phyloP scores from a whole-genome alignment of 1,140 invertebrate genomes.

The Saccostrea cuccullata region DNA sequence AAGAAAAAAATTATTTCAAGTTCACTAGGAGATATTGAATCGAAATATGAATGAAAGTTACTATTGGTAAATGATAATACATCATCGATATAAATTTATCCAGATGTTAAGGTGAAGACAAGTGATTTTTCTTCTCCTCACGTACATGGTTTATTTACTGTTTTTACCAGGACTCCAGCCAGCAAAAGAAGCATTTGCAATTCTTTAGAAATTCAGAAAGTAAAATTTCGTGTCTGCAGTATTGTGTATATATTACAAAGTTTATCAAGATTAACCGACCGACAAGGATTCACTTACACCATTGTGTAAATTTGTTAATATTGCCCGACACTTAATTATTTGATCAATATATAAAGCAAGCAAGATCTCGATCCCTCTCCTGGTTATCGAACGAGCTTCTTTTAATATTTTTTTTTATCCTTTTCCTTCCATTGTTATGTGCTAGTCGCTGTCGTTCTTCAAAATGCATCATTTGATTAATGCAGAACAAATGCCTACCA shows the following conservation, averaged over 20 bases:
- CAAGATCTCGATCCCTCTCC: neutral
- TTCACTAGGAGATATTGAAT: too few relatives aligned
- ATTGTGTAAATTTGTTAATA: neutral
- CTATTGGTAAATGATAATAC: too few relatives aligned
- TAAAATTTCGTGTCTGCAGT: too few relatives aligned
- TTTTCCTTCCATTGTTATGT: neutral
- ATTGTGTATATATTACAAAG: neutral
- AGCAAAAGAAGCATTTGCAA: too few relatives aligned
- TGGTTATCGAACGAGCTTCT: neutral
- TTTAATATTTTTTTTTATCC: neutral
- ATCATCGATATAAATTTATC: too few relatives aligned
- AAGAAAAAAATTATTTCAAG: too few relatives aligned
- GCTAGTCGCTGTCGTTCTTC: neutral
- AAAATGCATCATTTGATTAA: constrained; percentile 25
- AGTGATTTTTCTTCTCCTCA: too few relatives aligned
- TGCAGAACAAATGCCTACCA: neutral
- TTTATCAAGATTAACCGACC: neutral
- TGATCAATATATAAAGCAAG: neutral
- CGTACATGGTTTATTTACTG: too few relatives aligned
- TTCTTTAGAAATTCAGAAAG: too few relatives aligned
- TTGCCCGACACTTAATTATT: neutral
- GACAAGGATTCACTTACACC: neutral
- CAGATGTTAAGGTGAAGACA: too few relatives aligned
- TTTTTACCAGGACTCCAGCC: too few relatives aligned
- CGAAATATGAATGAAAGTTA: too few relatives aligned